Evolutionary conservation across 2,113 vertebrate genomes (phyloP), one percentile per base, ranked within the genome.

Genomic region (Lichenostomus cassidix): DNA sequence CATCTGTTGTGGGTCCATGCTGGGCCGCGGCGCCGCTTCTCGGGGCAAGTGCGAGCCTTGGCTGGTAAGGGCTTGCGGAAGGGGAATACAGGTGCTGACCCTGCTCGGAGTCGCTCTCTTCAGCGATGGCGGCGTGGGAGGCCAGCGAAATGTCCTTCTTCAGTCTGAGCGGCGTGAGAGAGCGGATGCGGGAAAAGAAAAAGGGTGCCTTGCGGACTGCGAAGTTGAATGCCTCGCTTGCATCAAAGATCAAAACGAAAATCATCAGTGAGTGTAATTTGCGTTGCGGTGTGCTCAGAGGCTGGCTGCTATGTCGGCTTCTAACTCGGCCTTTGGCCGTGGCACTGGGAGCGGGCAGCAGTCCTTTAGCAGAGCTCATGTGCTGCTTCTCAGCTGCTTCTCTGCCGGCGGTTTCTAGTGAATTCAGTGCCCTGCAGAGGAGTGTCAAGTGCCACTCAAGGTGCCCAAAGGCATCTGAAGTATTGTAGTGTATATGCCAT

Each of bases 241-340:
- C 95, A 12, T 97, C 98, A 17, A 98, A 98, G 92, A 98, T 99
- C 88, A 99, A 97, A 90, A 97, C 97, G 12, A 99, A 98, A 77
- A 95, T 98, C 28, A 97, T 98, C 28, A 98, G 98, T 98, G 89
- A 98, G 98, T 98, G 15, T 22, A 3, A 59, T 81, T 87, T 50
- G 46, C 42, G 5, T 69, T 50, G 56, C 44, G 20, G 10, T 1
- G 1, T 5, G 28, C 9, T 22, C 11, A 2, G 18, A 3, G 7
- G 49, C 52, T 29, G 47, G 39, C 63, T 47, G 49, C 37, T 31
- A 0, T 0, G 2, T 19, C 17, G 10, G 20, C 23, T 49, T 27
- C 0, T 29, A 31, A 15, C 25, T 2, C 29, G 37, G 49, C 64
- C 33, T 75, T 27, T 27, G 71, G 62, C 65, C 3, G 12, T 17